Evolutionary conservation across 53 echinoderm and acorn worm genomes (phyloP).

Genomic region (Stichopus horrens): DNA sequence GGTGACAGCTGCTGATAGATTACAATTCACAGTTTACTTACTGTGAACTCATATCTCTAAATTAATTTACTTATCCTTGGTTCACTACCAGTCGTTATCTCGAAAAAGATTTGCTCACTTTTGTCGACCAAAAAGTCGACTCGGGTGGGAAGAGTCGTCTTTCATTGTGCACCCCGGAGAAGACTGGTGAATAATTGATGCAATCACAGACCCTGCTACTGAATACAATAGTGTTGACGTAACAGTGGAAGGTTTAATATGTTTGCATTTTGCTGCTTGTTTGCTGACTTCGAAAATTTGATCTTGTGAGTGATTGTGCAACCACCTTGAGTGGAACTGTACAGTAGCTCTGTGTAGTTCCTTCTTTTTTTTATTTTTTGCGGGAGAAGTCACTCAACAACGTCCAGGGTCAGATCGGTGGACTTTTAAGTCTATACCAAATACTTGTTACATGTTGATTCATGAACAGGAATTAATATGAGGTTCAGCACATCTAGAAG

Average conservation of each 20-base stretch:
- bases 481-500: background rate
- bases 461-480: background rate
- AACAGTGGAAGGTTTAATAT: background rate
- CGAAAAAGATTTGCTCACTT: background rate
- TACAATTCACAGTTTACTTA: background rate
- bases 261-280: background rate
- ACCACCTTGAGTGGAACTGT: background rate
- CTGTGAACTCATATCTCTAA: background rate
- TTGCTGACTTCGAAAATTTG: background rate
- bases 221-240: background rate
- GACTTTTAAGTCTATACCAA: too few species aligned
- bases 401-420: too few species aligned
- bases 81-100: background rate
- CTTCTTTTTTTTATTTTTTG: too few species aligned
- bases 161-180: too few species aligned
- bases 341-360: too few species aligned
- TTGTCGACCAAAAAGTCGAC: too few species aligned
- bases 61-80: slow-evolving; percentile 20
- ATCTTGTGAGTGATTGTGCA: background rate
- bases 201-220: background rate
- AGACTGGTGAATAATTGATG: too few species aligned
- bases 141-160: too few species aligned
- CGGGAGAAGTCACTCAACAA: too few species aligned
- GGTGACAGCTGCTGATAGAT: background rate
- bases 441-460: background rate